Percentiles rank a stretch among this genome's conserved stretches.
Conservation (phyloP, 53 echinoderm and acorn worm species). For the Echinometra lucunter region DNA sequence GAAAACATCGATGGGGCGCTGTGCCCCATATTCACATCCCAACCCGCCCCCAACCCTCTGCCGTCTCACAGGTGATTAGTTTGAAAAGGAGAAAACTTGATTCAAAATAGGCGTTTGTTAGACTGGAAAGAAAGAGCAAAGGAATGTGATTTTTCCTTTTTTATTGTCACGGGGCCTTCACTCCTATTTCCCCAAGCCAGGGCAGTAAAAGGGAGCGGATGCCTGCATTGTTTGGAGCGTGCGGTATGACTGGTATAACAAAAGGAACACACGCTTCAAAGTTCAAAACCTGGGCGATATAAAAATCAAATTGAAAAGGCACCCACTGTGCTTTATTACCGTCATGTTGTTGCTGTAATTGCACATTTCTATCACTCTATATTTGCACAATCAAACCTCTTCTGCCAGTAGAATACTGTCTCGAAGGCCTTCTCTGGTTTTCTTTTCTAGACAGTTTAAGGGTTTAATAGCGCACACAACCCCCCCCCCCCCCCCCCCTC, state of each 20-base stretch:
- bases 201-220: not conserved
- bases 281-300: not conserved
- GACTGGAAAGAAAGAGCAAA: no score
- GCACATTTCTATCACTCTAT: not conserved
- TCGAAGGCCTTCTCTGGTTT: not conserved
- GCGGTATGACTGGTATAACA: not conserved
- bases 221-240: not conserved
- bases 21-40: no score
- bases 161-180: no score
- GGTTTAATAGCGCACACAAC: not conserved
- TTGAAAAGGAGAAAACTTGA: no score
- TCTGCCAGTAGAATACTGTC: not conserved
- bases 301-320: not conserved
- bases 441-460: not conserved
- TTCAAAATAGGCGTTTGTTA: no score
- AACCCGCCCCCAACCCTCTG: no score
- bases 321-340: not conserved
- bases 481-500: no score
- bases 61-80: no score
- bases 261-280: not conserved
- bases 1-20: no score
- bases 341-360: not conserved
- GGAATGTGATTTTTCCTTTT: no score
- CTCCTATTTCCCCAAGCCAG: not conserved
- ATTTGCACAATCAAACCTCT: not conserved